A percentile compares a stretch with the other conserved stretches of the same genome.
phyloP scores from a whole-genome alignment of 2,797 vertebrate species.

The Smutsia gigantea region DNA sequence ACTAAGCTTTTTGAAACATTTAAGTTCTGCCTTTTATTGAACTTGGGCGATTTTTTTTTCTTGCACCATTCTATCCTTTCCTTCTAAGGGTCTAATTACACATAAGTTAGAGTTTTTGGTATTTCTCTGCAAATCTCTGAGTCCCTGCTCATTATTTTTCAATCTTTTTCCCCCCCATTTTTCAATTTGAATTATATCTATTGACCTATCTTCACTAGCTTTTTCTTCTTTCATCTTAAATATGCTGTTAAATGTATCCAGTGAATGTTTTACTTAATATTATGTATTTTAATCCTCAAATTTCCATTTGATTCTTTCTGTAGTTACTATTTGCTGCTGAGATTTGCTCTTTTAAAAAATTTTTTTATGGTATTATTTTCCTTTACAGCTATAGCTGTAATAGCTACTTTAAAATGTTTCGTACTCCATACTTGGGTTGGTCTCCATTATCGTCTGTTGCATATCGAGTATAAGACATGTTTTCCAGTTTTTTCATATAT shows the following conservation, averaged over 20 bases:
- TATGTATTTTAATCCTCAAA: background rate
- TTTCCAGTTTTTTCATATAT: background rate
- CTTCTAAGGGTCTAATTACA: background rate
- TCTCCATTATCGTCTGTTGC: background rate
- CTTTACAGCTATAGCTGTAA: background rate
- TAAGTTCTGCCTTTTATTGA: background rate
- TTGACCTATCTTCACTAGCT: background rate
- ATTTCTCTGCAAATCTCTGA: background rate
- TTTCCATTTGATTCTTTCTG: conserved; percentile 4
- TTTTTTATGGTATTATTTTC: background rate
- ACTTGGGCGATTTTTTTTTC: background rate
- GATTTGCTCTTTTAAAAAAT: background rate
- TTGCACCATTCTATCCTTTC: background rate
- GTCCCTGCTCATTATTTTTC: background rate
- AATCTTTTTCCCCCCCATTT: background rate
- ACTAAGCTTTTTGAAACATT: background rate
- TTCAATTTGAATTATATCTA: background rate
- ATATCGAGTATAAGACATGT: background rate
- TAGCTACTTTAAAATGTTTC: background rate
- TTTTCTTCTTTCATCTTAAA: background rate
- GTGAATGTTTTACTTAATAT: background rate
- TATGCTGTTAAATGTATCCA: background rate
- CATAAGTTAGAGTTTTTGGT: background rate
- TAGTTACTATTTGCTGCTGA: background rate
- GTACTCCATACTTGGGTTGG: background rate